phyloP scores from a whole-genome alignment of 2,888 invertebrate genomes.

The Hypena proboscidalis region DNA sequence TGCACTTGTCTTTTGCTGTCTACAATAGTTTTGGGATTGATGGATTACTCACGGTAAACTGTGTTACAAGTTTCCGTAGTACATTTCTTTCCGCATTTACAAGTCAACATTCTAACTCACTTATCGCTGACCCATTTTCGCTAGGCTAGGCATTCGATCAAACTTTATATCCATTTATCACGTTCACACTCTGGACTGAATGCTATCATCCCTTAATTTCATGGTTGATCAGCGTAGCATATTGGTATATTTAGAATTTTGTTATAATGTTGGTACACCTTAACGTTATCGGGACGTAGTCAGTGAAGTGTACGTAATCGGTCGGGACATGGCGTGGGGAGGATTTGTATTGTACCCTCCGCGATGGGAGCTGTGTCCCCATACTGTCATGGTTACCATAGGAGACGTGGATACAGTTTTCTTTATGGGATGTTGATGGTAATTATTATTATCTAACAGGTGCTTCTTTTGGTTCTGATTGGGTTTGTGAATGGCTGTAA shows the following conservation, averaged over 20 bases:
- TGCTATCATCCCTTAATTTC: slow-evolving; percentile 62
- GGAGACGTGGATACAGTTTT: slow-evolving; percentile 19
- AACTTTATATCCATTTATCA: slow-evolving; percentile 35
- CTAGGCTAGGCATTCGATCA: slow-evolving; percentile 22
- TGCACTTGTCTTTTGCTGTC: too few species aligned
- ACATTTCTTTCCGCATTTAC: too few species aligned
- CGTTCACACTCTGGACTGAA: slow-evolving; percentile 37
- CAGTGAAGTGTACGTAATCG: slow-evolving; percentile 71
- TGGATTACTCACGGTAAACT: too few species aligned
- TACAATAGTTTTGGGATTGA: too few species aligned
- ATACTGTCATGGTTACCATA: slow-evolving; percentile 52
- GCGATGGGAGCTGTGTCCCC: slow-evolving; percentile 29
- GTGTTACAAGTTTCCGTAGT: too few species aligned
- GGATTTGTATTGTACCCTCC: slow-evolving; percentile 43
- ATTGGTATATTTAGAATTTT: slow-evolving; percentile 74
- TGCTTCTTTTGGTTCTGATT: neutral
- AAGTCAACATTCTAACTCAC: too few species aligned
- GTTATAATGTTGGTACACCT: slow-evolving; percentile 60
- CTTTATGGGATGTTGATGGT: slow-evolving; percentile 9
- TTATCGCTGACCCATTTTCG: slow-evolving; percentile 23
- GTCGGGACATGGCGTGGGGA: slow-evolving; percentile 59
- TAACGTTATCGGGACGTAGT: slow-evolving; percentile 49
- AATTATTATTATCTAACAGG: slow-evolving; percentile 1
- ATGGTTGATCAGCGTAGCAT: slow-evolving; percentile 63
- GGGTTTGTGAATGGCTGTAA: neutral